phyloP scores from a whole-genome alignment of 2,797 vertebrate species.

The Pseudochromis fuscus region DNA sequence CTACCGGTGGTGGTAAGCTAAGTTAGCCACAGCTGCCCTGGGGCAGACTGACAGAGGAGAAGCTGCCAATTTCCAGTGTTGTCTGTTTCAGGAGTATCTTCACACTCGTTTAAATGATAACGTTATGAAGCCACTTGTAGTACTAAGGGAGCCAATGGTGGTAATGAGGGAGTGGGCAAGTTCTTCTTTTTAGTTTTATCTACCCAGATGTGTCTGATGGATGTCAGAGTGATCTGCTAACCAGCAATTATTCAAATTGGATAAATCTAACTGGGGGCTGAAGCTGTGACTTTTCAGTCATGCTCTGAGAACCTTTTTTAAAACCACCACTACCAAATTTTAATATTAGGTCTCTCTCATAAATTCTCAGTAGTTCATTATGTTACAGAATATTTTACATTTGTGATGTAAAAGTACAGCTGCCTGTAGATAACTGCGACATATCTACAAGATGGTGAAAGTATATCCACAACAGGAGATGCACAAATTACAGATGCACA shows the following conservation, averaged over 20 bases:
- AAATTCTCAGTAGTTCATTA: not conserved
- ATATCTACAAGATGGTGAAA: not conserved
- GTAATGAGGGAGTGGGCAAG: not conserved
- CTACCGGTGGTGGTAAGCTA: too few relatives aligned
- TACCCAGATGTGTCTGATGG: conserved; percentile 2
- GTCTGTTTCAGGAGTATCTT: not conserved
- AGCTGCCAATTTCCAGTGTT: too few relatives aligned
- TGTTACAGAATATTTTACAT: not conserved
- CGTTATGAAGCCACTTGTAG: not conserved
- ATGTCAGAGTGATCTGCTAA: not conserved
- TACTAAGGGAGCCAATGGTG: not conserved
- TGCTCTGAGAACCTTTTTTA: too few relatives aligned
- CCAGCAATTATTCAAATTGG: conserved; percentile 5
- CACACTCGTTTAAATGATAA: not conserved
- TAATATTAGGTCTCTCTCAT: not conserved
- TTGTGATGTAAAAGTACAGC: not conserved
- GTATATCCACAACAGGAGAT: not conserved
- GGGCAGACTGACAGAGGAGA: too few relatives aligned
- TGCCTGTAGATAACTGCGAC: too few relatives aligned
- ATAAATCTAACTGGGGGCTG: not conserved
- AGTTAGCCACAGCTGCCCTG: too few relatives aligned
- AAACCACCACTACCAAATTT: too few relatives aligned
- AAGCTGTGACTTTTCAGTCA: not conserved
- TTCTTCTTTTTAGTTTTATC: not conserved
- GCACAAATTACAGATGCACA: too few relatives aligned